Conservation (phyloP, 2,113 vertebrate genomes). For the Grammomys surdaster region DNA sequence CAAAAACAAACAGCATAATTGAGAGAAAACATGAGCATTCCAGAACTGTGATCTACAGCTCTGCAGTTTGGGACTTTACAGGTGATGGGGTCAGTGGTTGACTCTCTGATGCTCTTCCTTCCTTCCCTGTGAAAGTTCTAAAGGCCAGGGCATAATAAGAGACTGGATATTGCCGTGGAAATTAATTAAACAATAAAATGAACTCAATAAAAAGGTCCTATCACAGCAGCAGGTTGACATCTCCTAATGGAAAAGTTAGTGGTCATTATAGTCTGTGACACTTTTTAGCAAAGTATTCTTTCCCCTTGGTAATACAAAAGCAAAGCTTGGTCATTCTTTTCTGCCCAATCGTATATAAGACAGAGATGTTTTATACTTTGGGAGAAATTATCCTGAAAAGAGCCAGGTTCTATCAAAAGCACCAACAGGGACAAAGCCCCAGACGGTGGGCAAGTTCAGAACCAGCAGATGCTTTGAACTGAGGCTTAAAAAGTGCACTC, state of each 20-base stretch:
- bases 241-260: background rate
- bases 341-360: background rate
- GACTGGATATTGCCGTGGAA: background rate
- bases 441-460: background rate
- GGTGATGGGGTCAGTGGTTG: background rate
- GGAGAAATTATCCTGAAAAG: conserved; percentile 1
- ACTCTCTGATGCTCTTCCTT: background rate
- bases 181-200: background rate
- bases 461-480: background rate
- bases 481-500: background rate
- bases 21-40: background rate
- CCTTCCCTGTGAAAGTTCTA: background rate
- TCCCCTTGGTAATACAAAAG: background rate
- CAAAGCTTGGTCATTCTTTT: conserved; percentile 28
- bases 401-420: conserved; percentile 2
- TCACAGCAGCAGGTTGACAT: background rate
- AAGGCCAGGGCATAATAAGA: background rate
- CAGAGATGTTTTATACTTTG: conserved; percentile 16
- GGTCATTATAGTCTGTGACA: background rate
- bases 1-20: background rate
- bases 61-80: background rate
- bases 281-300: background rate
- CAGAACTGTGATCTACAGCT: background rate
- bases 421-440: background rate
- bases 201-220: background rate